Percentiles rank a stretch among this genome's conserved stretches.
These are phyloP conservation scores for Choreutis nemorana DNA, from an alignment of 2,888 invertebrate species.

Conservation along the genomic window DNA sequence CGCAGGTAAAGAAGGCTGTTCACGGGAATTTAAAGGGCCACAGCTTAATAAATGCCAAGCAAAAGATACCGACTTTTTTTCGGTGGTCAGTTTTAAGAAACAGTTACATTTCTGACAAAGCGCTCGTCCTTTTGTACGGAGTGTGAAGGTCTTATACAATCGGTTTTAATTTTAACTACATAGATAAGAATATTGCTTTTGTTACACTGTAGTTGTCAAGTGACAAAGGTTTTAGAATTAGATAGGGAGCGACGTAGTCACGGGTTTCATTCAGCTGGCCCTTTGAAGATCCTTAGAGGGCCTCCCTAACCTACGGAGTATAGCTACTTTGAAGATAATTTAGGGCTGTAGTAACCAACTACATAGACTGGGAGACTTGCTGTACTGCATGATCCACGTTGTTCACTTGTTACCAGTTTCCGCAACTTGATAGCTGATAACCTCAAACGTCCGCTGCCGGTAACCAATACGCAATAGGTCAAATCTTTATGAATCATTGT, in stretches of 20 bases:
- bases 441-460: constrained; percentile 31
- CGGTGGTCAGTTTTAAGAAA: constrained; percentile 43
- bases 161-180: constrained; percentile 14
- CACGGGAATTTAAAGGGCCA: constrained; percentile 32
- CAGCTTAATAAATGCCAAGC: constrained; percentile 20
- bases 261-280: too few relatives aligned
- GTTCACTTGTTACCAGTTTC: constrained; percentile 27
- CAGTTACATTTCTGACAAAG: constrained; percentile 34
- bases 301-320: too few relatives aligned
- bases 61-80: constrained; percentile 32
- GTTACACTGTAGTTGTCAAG: too few relatives aligned
- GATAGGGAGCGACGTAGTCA: too few relatives aligned
- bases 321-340: too few relatives aligned
- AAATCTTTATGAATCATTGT: constrained; percentile 35
- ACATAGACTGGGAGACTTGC: too few relatives aligned
- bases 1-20: constrained; percentile 51
- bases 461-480: constrained; percentile 30
- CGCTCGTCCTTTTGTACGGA: constrained; percentile 30
- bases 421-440: too few relatives aligned
- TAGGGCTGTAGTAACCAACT: too few relatives aligned
- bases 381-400: too few relatives aligned
- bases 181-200: not conserved
- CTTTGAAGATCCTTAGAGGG: too few relatives aligned
- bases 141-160: constrained; percentile 35
- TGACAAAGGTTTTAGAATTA: too few relatives aligned